phyloP scores from a whole-genome alignment of 2,113 vertebrate species.

The Pungitius pungitius region DNA sequence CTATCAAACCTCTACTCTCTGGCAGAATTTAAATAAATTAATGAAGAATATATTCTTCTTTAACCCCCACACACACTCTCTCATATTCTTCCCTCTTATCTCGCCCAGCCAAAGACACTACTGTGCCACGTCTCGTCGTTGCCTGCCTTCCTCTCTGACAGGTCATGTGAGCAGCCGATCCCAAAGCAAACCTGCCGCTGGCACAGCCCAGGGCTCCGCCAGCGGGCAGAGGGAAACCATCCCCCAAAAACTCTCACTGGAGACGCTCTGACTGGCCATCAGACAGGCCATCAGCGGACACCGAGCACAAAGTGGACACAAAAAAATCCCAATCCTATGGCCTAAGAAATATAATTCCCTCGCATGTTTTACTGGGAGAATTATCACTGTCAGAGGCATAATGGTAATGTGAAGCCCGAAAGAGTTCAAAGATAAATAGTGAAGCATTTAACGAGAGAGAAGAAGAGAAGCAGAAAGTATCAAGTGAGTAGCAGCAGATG shows the following conservation, averaged over 20 bases:
- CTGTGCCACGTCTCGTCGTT: slow-evolving; percentile 29
- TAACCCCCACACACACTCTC: not conserved
- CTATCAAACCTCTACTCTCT: slow-evolving; percentile 1
- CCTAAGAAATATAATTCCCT: not conserved
- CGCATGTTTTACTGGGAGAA: not conserved
- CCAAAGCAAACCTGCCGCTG: slow-evolving; percentile 53
- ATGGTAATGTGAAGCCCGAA: not conserved
- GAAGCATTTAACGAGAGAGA: slow-evolving; percentile 8
- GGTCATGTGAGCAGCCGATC: slow-evolving; percentile 41
- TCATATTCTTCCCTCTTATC: not conserved
- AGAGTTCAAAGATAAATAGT: not conserved
- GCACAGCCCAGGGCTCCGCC: slow-evolving; percentile 63
- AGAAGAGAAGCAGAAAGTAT: slow-evolving; percentile 30
- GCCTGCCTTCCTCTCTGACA: slow-evolving; percentile 43
- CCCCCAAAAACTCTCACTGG: slow-evolving; percentile 34
- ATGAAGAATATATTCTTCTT: slow-evolving; percentile 35
- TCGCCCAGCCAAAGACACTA: slow-evolving; percentile 29
- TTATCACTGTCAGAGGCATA: not conserved
- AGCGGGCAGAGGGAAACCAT: slow-evolving; percentile 44
- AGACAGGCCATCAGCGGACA: slow-evolving; percentile 18
- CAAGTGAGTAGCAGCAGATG: slow-evolving; percentile 26
- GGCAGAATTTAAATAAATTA: slow-evolving; percentile 21
- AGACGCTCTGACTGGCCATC: slow-evolving; percentile 26
- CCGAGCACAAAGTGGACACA: not conserved
- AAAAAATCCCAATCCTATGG: not conserved